Percentiles rank a stretch among this genome's conserved stretches.
phyloP scores from a whole-genome alignment of 2,113 vertebrate species.

The Damaliscus lunatus region DNA sequence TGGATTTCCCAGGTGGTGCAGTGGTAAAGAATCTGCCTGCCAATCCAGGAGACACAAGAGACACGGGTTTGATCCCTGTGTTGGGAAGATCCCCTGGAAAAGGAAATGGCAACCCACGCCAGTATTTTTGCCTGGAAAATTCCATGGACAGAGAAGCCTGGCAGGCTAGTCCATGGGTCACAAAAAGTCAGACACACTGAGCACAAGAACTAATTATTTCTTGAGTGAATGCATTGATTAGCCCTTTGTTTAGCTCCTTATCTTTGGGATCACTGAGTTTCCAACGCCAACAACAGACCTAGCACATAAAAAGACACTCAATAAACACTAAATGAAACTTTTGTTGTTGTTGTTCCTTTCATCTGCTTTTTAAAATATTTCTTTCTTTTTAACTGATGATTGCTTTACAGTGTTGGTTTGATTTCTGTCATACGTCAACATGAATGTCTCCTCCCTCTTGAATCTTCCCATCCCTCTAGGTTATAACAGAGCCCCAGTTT shows the following conservation, averaged over 20 bases:
- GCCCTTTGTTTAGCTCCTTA: background rate
- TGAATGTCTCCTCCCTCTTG: background rate
- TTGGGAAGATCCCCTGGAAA: background rate
- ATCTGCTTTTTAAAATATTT: background rate
- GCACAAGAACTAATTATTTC: background rate
- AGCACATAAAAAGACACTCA: background rate
- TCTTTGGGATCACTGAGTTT: background rate
- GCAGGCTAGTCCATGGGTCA: background rate
- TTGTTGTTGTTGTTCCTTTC: background rate
- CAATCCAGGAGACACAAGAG: background rate
- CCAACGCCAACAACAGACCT: background rate
- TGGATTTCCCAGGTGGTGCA: background rate
- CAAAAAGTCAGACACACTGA: background rate
- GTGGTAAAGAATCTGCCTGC: background rate
- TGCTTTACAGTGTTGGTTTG: background rate
- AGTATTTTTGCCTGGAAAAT: background rate
- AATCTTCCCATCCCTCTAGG: background rate
- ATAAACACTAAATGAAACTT: background rate
- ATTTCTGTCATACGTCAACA: background rate
- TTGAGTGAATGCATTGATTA: background rate
- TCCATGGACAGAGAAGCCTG: background rate
- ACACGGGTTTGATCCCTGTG: background rate
- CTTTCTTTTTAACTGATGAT: background rate
- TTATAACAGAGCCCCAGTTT: background rate
- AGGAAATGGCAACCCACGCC: background rate